Conservation (phyloP, 2,113 vertebrate genomes). For the Hippolais icterina region DNA sequence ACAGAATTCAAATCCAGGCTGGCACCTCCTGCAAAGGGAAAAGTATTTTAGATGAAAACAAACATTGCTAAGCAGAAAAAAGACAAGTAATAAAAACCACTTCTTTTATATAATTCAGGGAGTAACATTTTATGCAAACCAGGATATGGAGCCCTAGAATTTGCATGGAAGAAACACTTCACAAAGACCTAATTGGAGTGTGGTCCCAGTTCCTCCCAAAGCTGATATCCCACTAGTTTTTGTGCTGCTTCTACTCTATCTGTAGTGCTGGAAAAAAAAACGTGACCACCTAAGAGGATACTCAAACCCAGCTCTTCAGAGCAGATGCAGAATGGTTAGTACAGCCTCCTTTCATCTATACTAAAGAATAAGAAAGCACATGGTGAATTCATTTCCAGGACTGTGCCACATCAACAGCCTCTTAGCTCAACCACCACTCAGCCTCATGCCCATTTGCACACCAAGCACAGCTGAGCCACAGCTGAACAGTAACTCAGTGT, state of each 20-base stretch:
- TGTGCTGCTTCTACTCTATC: neutral
- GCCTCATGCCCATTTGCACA: neutral
- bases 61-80: neutral
- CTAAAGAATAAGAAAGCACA: neutral
- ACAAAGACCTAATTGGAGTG: neutral
- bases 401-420: neutral
- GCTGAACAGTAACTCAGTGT: neutral
- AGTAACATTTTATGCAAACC: neutral
- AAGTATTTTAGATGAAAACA: neutral
- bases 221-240: neutral
- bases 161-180: neutral
- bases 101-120: neutral
- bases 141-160: neutral
- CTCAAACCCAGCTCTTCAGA: neutral
- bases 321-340: neutral
- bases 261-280: neutral
- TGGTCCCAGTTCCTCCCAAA: neutral
- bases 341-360: neutral
- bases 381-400: neutral
- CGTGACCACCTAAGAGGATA: neutral
- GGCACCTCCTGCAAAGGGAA: constrained; percentile 76
- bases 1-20: constrained; percentile 83
- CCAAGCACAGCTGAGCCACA: neutral
- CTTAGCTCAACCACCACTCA: neutral
- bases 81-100: neutral